Evolutionary conservation across 1,140 invertebrate species (phyloP), one percentile per base, ranked within the genome.

Genomic region (Zaprionus inermis): DNA sequence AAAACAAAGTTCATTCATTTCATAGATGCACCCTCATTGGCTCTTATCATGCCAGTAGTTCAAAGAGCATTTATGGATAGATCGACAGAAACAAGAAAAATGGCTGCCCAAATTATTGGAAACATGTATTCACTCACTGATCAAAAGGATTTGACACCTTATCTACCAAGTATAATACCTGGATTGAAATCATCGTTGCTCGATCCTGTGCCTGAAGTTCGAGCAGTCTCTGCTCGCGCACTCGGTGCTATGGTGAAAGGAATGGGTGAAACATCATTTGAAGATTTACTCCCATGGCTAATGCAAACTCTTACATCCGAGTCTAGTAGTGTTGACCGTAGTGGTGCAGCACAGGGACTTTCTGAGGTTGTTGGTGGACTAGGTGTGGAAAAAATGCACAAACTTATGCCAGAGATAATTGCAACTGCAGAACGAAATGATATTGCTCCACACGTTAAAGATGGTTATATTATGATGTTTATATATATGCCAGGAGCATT

Each of bases 391-490:
- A 99, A 99, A 92, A 94, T 99, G 54, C 96, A 99, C 79, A 98
- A 97, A 92, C 94, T 99, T 16, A 99, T 99, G 98, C 98, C 98
- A 0, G 98, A 99, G 92, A 99, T 99, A 72, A 99, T 99, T 76
- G 94, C 96, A 30, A 99, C 98, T 0, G 98, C 98, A 0, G 98
- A 99, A 93, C 94, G 97, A 67, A 95, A 96, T 1, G 98, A 99
- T 92, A 98, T 99, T 78, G 97, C 98, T 12, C 97, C 99, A 1
- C 98, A 99, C 92, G 98, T 99, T 0, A 98, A 99, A 84, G 99
- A 99, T 93, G 99, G 99, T 28, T 99, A 99, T 93, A 99, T 99
- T 54, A 99, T 99, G 97, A 98, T 99, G 97, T 99, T 99, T 92
- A 99, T 99, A 91, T 99, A 99, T 92, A 97, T 99, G 95, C 99